Base-by-base conservation (phyloP, 2,113 vertebrate genomes). In the Microcebus griseorufus region DNA sequence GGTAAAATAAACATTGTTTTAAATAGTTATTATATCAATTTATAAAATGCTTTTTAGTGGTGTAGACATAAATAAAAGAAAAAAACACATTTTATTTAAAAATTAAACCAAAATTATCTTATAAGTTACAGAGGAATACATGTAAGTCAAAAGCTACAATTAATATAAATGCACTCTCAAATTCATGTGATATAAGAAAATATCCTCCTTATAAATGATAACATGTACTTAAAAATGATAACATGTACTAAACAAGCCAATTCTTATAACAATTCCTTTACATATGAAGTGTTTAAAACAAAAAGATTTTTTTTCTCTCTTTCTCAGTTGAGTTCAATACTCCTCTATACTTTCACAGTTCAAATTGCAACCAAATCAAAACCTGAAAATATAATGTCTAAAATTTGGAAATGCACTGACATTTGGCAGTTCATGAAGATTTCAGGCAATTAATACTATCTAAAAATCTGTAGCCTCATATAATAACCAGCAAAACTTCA, bases 401-500 rank as follows among this genome's bases (percentile, higher is more conserved):
- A 92, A 76, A 64, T 72, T 95, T 89, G 86, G 42, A 72, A 94
- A 58, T 53, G 37, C 27, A 48, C 42, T 87, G 73, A 39, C 27
- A 93, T 90, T 82, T 92, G 70, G 53, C 65, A 96, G 65, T 12
- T 39, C 39, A 67, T 55, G 62, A 53, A 94, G 87, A 90, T 0
- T 73, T 7, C n/a, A 92, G n/a, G 32, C 93, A 91, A 96, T 97
- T 94, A 94, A 93, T 95, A 88, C 7, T 18, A 69, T 67, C 73
- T 78, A 93, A 72, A 97, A 95, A 69, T 92, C 83, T 78, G 93
- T 76, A 92, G 60, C 76, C 53, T 94, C 23, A 76, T 64, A 94
- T 27, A 87, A 90, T 69, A 87, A 84, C 79, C 70, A 90, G 55
- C 32, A 51, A 72, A 97, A 92, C 60, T 90, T 93, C 1, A 16